These are phyloP conservation scores for Thomomys bottae DNA, from an alignment of 2,113 vertebrate species.

Conservation along the genomic window DNA sequence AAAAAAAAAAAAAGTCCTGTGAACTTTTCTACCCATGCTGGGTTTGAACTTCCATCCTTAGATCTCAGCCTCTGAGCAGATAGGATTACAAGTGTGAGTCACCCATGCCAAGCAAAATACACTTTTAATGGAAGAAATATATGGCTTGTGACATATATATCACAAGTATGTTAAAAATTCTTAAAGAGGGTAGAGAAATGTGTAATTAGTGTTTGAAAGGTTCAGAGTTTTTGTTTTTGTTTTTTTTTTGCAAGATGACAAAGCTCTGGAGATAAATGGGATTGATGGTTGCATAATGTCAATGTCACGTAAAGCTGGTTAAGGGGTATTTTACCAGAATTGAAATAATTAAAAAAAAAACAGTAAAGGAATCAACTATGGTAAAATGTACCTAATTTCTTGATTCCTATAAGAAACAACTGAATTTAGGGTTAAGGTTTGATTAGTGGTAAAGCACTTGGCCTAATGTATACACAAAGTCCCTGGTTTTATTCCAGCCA, in stretches of 20 bases:
- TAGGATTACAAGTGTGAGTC: too few species aligned
- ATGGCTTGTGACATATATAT: neutral
- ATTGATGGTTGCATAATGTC: neutral
- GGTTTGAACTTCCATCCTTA: too few species aligned
- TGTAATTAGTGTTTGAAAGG: neutral
- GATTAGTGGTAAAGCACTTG: neutral
- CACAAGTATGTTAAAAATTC: constrained; percentile 19
- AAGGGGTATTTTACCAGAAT: neutral
- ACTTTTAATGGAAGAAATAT: constrained; percentile 8
- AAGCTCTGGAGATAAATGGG: neutral
- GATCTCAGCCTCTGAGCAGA: too few species aligned
- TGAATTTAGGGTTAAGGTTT: neutral
- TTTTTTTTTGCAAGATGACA: neutral
- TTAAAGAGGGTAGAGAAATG: neutral
- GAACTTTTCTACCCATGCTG: too few species aligned
- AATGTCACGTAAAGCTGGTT: neutral
- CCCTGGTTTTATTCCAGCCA: neutral
- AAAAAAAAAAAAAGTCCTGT: too few species aligned
- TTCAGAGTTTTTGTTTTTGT: too few species aligned
- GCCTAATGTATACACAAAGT: neutral
- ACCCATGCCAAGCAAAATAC: neutral
- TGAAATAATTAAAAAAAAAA: constrained; percentile 13
- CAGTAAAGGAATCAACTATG: constrained; percentile 13
- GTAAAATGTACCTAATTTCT: constrained; percentile 13
- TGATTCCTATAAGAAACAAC: neutral